Evolutionary conservation across 2,113 vertebrate genomes (phyloP).

Genomic region (Semicossyphus pulcher): DNA sequence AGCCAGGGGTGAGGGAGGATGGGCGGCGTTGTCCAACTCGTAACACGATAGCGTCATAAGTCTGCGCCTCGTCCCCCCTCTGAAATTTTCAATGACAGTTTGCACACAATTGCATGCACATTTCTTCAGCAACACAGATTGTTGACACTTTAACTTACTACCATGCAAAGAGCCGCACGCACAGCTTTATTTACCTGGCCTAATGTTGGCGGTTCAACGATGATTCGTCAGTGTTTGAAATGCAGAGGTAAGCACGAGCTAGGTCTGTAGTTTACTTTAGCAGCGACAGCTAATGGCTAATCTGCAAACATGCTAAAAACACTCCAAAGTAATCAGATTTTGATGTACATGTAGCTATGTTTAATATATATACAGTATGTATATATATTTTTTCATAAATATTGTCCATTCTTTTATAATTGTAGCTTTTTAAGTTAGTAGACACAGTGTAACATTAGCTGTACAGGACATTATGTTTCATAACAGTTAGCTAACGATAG

Average conservation of each 20-base stretch:
- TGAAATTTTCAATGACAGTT: conserved; percentile 69
- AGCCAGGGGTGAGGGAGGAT: too few species aligned
- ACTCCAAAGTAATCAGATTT: neutral
- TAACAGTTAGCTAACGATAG: neutral
- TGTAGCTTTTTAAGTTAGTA: too few species aligned
- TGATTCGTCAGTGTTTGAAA: conserved; percentile 50
- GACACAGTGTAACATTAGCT: too few species aligned
- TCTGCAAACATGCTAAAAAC: conserved; percentile 65
- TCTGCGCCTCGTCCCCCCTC: conserved; percentile 6
- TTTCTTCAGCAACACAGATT: neutral
- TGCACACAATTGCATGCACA: neutral
- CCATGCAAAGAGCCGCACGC: conserved; percentile 49
- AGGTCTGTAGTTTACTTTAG: too few species aligned
- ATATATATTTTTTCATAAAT: neutral
- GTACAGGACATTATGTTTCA: neutral
- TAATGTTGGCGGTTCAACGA: neutral
- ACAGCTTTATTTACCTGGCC: neutral
- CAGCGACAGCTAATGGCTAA: conserved; percentile 1
- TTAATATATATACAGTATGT: too few species aligned
- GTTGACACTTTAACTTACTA: accelerated
- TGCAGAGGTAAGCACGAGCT: conserved; percentile 61
- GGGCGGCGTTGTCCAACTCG: neutral
- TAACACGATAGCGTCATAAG: conserved; percentile 28
- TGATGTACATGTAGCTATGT: neutral
- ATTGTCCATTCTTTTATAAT: neutral